Percentiles rank a stretch among this genome's conserved stretches.
phyloP scores from a whole-genome alignment of 2,797 vertebrate species.

The Morus bassanus region DNA sequence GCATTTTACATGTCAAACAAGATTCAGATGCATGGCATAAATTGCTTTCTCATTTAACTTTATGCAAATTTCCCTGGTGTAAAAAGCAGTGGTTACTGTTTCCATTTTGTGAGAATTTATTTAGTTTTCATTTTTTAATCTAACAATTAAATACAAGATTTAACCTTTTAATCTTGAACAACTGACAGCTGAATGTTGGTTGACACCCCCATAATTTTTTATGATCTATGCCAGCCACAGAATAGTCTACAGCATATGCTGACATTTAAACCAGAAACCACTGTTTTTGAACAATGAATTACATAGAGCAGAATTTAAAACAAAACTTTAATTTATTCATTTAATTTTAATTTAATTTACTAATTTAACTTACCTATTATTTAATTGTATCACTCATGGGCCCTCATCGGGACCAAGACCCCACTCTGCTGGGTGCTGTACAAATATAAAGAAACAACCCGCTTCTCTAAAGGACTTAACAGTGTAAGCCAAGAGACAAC shows the following conservation, averaged over 20 bases:
- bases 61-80: background rate
- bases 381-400: background rate
- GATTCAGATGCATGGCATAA: background rate
- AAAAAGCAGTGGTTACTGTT: background rate
- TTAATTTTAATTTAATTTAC: background rate
- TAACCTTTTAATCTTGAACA: background rate
- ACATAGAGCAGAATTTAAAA: background rate
- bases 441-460: background rate
- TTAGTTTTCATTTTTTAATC: background rate
- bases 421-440: background rate
- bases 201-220: background rate
- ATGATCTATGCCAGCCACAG: background rate
- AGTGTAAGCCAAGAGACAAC: slow-evolving; percentile 47
- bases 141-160: background rate
- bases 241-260: background rate
- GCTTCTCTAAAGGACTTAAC: background rate
- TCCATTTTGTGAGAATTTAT: background rate
- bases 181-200: background rate
- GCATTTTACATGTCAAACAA: background rate
- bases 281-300: background rate
- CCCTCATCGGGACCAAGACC: background rate
- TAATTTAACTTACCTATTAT: background rate
- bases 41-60: background rate
- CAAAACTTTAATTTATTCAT: background rate
- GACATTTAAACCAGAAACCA: background rate